Conservation (phyloP, 2,888 invertebrate species). For the Drosophila anceps region DNA sequence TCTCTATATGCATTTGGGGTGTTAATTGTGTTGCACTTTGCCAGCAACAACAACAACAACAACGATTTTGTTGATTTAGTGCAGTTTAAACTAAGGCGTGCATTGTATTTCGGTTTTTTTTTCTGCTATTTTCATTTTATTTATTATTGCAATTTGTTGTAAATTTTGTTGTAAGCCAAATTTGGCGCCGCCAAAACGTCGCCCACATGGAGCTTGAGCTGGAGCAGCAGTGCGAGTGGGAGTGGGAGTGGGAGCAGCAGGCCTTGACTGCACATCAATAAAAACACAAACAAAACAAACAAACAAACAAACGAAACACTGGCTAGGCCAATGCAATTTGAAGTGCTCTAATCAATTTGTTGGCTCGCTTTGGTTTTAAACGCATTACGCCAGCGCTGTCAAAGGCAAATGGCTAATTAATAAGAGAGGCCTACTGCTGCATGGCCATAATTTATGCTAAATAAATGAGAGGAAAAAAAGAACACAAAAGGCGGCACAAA, state of each 20-base stretch:
- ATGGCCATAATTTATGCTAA: conserved; percentile 34
- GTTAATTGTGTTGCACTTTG: conserved; percentile 81
- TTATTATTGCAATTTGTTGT: conserved; percentile 78
- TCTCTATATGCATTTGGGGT: conserved; percentile 68
- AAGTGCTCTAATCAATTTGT: conserved; percentile 53
- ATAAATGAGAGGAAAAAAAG: conserved; percentile 17
- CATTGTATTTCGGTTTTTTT: conserved; percentile 39
- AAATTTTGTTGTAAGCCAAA: conserved; percentile 65
- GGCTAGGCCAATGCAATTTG: conserved; percentile 40
- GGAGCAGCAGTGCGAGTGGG: too few relatives aligned
- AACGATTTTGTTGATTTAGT: conserved; percentile 39
- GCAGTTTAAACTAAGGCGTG: conserved; percentile 62
- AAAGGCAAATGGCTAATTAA: conserved; percentile 73
- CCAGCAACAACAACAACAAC: conserved; percentile 17
- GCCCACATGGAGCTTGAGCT: conserved; percentile 48
- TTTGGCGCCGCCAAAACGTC: conserved; percentile 73
- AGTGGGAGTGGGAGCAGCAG: not conserved
- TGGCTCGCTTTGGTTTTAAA: conserved; percentile 30
- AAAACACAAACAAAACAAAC: not conserved
- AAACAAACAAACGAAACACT: conserved; percentile 3
- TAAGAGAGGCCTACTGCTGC: conserved; percentile 57
- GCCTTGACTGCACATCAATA: conserved; percentile 41
- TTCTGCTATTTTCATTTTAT: conserved; percentile 35
- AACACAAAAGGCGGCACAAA: conserved; percentile 29
- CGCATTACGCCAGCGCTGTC: conserved; percentile 50